A percentile compares a stretch with the other conserved stretches of the same genome.
These are phyloP conservation scores for Liodrosophila aerea DNA, from an alignment of 2,888 invertebrate species.

Conservation along the genomic window DNA sequence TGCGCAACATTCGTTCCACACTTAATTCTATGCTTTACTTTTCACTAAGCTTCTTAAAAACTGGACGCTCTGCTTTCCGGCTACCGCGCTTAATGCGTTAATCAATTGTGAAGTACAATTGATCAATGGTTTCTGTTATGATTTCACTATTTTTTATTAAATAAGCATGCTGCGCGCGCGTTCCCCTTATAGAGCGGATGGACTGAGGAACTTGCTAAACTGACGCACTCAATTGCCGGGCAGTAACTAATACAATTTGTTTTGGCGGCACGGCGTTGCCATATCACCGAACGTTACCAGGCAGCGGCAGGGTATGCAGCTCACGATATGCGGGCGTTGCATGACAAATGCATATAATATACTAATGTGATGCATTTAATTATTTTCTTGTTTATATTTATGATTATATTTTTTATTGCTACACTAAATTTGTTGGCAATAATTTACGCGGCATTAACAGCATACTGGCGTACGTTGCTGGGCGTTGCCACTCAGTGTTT, in stretches of 20 bases:
- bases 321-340: too few species aligned
- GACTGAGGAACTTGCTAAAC: constrained; percentile 24
- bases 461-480: background rate
- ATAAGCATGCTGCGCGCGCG: constrained; percentile 53
- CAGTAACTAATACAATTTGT: constrained; percentile 52
- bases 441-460: background rate
- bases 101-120: constrained; percentile 20
- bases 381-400: too few species aligned
- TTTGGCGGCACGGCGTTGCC: constrained; percentile 32
- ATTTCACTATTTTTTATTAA: constrained; percentile 52
- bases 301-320: background rate
- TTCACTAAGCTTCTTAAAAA: constrained; percentile 18
- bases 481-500: background rate
- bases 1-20: constrained; percentile 68
- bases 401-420: background rate
- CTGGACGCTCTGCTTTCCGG: constrained; percentile 3
- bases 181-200: background rate
- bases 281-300: constrained; percentile 28
- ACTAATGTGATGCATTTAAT: too few species aligned
- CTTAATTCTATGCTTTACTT: constrained; percentile 31
- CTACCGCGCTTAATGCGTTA: constrained; percentile 6
- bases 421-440: background rate
- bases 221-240: constrained; percentile 48
- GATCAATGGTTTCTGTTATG: constrained; percentile 57
- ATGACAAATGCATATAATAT: too few species aligned